A percentile compares a stretch with the other conserved stretches of the same genome.
Conservation (phyloP, 2,797 vertebrate species). For the Mormyrus hasselquistii region DNA sequence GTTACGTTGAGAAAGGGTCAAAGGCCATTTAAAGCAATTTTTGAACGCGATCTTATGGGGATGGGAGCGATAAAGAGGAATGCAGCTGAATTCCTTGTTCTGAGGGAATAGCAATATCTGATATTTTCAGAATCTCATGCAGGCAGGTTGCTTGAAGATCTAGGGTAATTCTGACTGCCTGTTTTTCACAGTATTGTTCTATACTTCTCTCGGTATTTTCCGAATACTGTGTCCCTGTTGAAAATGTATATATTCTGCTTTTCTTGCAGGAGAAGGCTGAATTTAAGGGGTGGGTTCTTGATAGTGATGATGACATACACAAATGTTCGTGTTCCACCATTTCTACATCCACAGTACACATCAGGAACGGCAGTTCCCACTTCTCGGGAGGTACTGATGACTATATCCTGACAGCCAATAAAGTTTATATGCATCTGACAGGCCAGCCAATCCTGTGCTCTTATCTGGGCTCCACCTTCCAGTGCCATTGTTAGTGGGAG, state of each 20-base stretch:
- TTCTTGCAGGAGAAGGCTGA: neutral
- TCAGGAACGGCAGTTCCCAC: neutral
- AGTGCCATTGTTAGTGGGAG: neutral
- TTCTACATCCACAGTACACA: neutral
- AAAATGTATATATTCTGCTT: neutral
- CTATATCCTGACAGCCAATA: neutral
- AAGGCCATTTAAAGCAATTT: neutral
- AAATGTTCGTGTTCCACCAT: neutral
- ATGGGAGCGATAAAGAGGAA: neutral
- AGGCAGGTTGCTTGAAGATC: neutral
- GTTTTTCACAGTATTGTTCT: neutral
- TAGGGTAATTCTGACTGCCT: neutral
- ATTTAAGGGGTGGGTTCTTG: neutral
- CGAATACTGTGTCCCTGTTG: neutral
- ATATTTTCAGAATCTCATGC: neutral
- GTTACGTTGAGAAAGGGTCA: neutral
- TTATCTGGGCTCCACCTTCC: neutral
- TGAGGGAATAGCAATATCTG: neutral
- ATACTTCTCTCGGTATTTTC: neutral
- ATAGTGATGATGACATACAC: neutral
- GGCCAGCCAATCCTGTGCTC: neutral
- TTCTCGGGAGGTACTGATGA: neutral
- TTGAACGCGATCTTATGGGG: neutral
- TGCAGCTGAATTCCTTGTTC: neutral
- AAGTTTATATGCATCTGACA: neutral